Evolutionary conservation across 1,140 invertebrate species (phyloP).

Genomic region (Drosophila erecta): DNA sequence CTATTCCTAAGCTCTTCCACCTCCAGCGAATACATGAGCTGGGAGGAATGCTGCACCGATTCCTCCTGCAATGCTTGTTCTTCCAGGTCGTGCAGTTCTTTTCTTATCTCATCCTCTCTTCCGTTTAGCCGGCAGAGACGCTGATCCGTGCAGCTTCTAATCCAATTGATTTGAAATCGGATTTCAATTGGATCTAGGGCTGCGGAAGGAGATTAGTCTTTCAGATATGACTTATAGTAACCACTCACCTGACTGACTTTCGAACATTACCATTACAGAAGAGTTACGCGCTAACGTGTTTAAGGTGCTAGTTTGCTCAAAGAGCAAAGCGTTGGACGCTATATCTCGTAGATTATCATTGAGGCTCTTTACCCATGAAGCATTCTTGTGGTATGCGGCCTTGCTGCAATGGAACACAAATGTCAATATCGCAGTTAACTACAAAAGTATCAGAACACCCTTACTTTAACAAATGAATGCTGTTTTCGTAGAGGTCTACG

Average conservation of each 20-base stretch:
- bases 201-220: background rate
- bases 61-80: background rate
- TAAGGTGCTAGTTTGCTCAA: background rate
- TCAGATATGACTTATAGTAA: no score
- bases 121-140: background rate
- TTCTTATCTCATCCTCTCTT: constrained; percentile 13
- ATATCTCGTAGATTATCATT: background rate
- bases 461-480: constrained; percentile 21
- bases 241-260: constrained; percentile 3
- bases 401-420: background rate
- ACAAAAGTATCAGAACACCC: background rate
- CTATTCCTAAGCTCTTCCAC: constrained; percentile 11
- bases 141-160: constrained; percentile 41
- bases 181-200: constrained; percentile 44
- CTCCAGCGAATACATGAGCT: constrained; percentile 15
- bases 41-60: background rate
- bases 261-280: background rate
- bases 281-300: background rate
- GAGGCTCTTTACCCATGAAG: background rate
- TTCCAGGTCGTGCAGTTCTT: background rate
- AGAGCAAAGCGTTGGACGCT: background rate
- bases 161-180: constrained; percentile 55
- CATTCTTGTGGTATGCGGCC: background rate
- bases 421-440: no score
- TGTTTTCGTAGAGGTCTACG: constrained; percentile 20